phyloP scores from a whole-genome alignment of 2,113 vertebrate species.

The Oophaga pumilio region DNA sequence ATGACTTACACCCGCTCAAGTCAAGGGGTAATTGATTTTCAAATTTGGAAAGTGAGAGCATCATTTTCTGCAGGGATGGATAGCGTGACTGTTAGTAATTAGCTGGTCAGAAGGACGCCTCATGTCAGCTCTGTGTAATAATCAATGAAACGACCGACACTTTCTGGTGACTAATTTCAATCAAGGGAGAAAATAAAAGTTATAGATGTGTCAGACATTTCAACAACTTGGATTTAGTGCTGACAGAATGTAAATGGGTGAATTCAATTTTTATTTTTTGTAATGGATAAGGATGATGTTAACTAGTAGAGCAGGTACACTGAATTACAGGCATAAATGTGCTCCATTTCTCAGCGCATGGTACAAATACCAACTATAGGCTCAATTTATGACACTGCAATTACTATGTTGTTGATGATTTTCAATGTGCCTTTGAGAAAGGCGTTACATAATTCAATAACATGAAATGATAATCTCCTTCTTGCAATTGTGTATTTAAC shows the following conservation, averaged over 20 bases:
- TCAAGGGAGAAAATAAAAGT: constrained; percentile 28
- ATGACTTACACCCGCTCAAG: constrained; percentile 45
- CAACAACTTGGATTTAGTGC: constrained; percentile 13
- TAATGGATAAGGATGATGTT: neutral
- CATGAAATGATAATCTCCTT: neutral
- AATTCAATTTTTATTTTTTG: neutral
- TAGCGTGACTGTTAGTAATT: constrained; percentile 45
- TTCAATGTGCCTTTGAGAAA: constrained; percentile 25
- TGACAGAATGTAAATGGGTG: neutral
- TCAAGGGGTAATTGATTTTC: constrained; percentile 58
- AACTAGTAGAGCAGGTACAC: neutral
- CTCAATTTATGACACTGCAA: neutral
- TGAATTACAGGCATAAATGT: neutral
- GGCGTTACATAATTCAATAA: constrained; percentile 1
- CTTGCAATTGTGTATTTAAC: neutral
- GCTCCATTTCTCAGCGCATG: neutral
- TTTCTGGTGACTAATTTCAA: constrained; percentile 39
- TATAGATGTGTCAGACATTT: constrained; percentile 7
- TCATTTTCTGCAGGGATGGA: constrained; percentile 45
- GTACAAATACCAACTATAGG: neutral
- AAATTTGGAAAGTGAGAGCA: constrained; percentile 45
- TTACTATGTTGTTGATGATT: neutral
- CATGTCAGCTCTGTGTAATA: constrained; percentile 23
- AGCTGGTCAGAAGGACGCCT: constrained; percentile 41
- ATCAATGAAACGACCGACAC: constrained; percentile 32